These are phyloP conservation scores for Neoarius graeffei DNA, from an alignment of 2,113 vertebrate genomes.

Conservation along the genomic window DNA sequence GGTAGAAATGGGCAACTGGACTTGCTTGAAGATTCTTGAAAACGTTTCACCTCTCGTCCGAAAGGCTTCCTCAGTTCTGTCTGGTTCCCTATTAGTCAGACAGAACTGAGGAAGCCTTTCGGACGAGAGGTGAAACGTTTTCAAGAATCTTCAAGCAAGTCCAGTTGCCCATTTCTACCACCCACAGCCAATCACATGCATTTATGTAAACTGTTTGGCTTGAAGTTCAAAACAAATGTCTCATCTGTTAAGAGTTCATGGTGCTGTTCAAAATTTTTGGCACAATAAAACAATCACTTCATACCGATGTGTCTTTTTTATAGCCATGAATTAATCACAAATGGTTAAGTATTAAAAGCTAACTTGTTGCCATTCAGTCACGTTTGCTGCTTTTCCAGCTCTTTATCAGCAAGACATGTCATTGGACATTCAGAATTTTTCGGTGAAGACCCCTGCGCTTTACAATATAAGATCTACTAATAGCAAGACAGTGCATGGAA, in stretches of 20 bases:
- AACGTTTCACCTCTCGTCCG: too few species aligned
- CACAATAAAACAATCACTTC: background rate
- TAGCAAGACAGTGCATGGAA: background rate
- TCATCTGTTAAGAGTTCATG: background rate
- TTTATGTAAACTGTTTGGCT: background rate
- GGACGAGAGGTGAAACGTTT: too few species aligned
- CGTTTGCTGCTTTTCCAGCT: background rate
- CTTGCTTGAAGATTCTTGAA: too few species aligned
- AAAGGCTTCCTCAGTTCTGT: too few species aligned
- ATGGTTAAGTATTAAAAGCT: background rate
- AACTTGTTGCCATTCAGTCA: background rate
- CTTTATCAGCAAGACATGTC: background rate
- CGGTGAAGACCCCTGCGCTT: background rate
- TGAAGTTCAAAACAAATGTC: background rate
- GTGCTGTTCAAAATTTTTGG: background rate
- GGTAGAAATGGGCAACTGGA: too few species aligned
- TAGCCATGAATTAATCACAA: background rate
- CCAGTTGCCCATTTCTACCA: too few species aligned
- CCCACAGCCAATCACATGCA: background rate
- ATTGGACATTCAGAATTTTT: background rate
- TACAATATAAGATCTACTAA: background rate
- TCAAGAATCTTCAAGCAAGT: too few species aligned
- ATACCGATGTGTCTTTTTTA: background rate
- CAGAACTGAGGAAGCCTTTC: too few species aligned
- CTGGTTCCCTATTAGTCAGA: too few species aligned